Percentiles rank a stretch among this genome's conserved stretches.
Conservation (phyloP, 2,888 invertebrate genomes). For the Limnephilus marmoratus region DNA sequence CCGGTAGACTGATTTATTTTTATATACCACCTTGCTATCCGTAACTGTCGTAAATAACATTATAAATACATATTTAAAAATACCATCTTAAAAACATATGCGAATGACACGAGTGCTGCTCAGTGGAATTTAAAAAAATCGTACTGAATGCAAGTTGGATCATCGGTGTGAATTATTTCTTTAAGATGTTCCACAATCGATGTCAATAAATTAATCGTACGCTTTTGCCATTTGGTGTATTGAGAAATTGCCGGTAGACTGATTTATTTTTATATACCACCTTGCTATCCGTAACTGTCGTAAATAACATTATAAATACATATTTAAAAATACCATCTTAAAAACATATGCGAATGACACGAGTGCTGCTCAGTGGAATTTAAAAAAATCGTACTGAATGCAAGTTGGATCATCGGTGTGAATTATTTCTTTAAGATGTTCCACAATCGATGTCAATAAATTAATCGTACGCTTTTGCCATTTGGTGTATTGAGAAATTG, state of each 20-base stretch:
- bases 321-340: too few species aligned
- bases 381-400: too few species aligned
- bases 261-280: too few species aligned
- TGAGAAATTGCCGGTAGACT: not conserved
- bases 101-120: not conserved
- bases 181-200: not conserved
- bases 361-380: not conserved
- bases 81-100: too few species aligned
- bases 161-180: not conserved
- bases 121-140: not conserved
- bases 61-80: too few species aligned
- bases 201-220: not conserved
- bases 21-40: too few species aligned
- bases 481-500: not conserved
- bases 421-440: not conserved
- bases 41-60: not conserved
- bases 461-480: not conserved
- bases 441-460: not conserved
- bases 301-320: not conserved
- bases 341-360: not conserved
- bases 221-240: not conserved
- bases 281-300: not conserved
- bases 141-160: too few species aligned
- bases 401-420: not conserved
- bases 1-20: too few species aligned